Base-by-base conservation (phyloP, 2,888 invertebrate genomes). In the Serrognathus titanus region DNA sequence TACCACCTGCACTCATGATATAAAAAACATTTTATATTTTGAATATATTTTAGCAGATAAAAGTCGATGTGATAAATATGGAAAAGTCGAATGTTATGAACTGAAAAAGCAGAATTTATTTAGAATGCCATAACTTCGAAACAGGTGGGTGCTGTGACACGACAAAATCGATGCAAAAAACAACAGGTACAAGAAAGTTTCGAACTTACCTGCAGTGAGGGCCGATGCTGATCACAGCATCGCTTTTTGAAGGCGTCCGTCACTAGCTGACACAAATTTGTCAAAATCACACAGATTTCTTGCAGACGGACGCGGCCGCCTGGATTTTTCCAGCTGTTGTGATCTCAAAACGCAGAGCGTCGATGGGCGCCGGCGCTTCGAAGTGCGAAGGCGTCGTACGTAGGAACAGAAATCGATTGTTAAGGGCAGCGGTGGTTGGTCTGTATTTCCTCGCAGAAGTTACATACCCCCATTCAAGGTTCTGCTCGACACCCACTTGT, bases 341-440 rank as follows among this genome's bases (percentile, higher is more conserved):
- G 43, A 50, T 55, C 61, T 63, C 55, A 53, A 48, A 60, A 56
- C 58, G 60, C 38, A 62, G 59, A 55, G 58, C 64, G 65, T 63
- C 64, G 65, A 52, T 53, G 13, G 56, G 68, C 68, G 70, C 69
- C 69, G 68, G 69, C 69, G 69, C 69, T 62, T 58, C 62, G 55
- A 55, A 54, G 51, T 63, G 71, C 70, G 71, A 72, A 72, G 73
- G 73, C 72, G 24, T 31, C 24, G 74, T 71, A 69, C 69, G 72
- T 72, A 70, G 72, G 73, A 61, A 55, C 60, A 64, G 71, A 71
- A 71, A 74, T 74, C 74, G 72, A 74, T 74, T 69, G 49, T 38
- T 46, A 48, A 35, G 48, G 57, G 56, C 53, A 59, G 56, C 58
- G 61, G 58, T 59, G 57, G 60, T 62, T 62, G 53, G 59, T 48